Percentiles rank a stretch among this genome's conserved stretches.
Evolutionary conservation across 2,888 invertebrate species (phyloP).

Genomic region (Steinernema scapterisci): DNA sequence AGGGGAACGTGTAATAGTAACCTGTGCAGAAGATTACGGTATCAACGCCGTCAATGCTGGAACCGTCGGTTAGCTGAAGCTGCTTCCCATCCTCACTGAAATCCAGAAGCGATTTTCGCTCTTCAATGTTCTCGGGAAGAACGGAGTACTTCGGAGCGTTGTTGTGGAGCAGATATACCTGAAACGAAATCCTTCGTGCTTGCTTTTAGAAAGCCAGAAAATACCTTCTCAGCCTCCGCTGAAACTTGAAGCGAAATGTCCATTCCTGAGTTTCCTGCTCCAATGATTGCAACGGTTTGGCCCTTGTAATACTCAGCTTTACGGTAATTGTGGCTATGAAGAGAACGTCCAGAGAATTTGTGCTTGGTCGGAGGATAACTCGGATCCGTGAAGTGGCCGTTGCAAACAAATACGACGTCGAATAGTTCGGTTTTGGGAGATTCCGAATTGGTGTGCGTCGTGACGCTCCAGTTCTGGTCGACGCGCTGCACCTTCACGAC

Average conservation of each 20-base stretch:
- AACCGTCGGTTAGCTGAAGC: constrained; percentile 49
- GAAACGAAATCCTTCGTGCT: too few species aligned
- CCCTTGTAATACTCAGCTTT: constrained; percentile 76
- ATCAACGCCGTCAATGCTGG: constrained; percentile 52
- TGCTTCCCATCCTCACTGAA: constrained; percentile 48
- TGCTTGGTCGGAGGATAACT: constrained; percentile 45
- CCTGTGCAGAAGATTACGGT: constrained; percentile 69
- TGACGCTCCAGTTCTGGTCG: constrained; percentile 49
- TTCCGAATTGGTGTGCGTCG: neutral
- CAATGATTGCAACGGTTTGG: constrained; percentile 79
- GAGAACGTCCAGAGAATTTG: constrained; percentile 67
- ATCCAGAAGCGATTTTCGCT: constrained; percentile 55
- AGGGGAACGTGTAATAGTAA: constrained; percentile 68
- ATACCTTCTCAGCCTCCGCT: constrained; percentile 41
- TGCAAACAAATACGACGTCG: constrained; percentile 82
- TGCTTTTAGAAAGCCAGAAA: too few species aligned
- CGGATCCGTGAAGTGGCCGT: constrained; percentile 72
- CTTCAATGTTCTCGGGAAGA: constrained; percentile 50
- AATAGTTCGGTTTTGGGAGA: constrained; percentile 69
- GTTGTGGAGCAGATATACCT: constrained; percentile 68
- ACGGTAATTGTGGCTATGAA: constrained; percentile 88
- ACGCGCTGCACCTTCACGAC: constrained; percentile 45
- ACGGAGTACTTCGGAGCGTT: constrained; percentile 61
- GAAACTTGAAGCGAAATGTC: constrained; percentile 77
- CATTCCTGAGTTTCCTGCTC: constrained; percentile 85